Base-by-base conservation (phyloP, 2,888 invertebrate species). In the Ophion slaviceki region DNA sequence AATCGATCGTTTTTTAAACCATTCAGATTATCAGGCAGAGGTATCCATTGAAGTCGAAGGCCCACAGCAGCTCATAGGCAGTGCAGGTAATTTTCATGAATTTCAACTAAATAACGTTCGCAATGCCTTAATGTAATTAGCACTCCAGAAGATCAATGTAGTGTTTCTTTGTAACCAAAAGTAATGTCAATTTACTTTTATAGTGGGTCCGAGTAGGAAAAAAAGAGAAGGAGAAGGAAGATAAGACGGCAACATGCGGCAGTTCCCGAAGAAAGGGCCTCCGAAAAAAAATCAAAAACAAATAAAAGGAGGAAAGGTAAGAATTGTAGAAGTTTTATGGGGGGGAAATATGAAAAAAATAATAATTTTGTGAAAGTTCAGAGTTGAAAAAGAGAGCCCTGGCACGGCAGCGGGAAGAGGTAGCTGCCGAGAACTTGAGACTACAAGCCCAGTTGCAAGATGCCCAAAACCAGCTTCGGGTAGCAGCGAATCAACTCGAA, bases 61-160 rank as follows among this genome's bases (percentile, higher is more conserved):
- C 66, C 36, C 36, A 32, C 66, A 66, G 32, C 66, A 66, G 32
- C 66, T 36, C 24, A 66, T 66, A 2, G 17, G 66, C 10, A 66
- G 32, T 20, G 66, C 66, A 66, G 66, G 66, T 66, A 66, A 66
- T 66, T 66, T 66, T 66, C 14, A 66, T 66, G 20, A 32, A 66
- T 32, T 66, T 66, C 24, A 32, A 28, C 66, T 66, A 66, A 28
- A 66, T 66, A 66, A 28, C 66, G 66, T 66, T 32, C 36, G 66
- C 32, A 66, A 62, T 62, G 61, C 24, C 17, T 7, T 6, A 62
- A 20, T 62, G 24, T 20, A 28, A 40, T 40, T 40, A 40, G 40
- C 40, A 40, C 6, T 40, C 40, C 6, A 40, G 5, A 40, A 40
- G 40, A 62, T 62, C 5, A 66, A 66, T 28, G 17, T 32, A 36